Base-by-base conservation (phyloP, 1,140 invertebrate species). In the Drosophila carrolli region DNA sequence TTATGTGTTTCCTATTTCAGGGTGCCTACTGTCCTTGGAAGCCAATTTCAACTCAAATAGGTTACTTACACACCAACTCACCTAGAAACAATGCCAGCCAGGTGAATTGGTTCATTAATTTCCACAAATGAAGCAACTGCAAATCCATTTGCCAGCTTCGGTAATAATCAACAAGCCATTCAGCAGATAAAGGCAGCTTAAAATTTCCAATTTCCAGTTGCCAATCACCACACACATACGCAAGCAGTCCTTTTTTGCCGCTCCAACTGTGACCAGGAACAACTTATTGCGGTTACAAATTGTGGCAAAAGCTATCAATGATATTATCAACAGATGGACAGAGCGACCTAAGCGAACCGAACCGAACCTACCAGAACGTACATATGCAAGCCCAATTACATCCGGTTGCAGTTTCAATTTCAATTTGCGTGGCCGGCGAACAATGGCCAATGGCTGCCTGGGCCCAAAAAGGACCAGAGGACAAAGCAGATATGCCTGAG, bases 321-420 rank as follows among this genome's bases (percentile, higher is more conserved):
- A 90, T 88, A 88, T 88, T 84, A 88, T 88, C 84, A 76, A 43
- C 61, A 44, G 44, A 35, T 29, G 16, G 61, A 57, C 59, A 38
- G 57, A 29, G 41, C 10, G 56, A 44, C 32, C 53, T 43, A 59
- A 55, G 38, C 61, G 54, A 41, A 35, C 44, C 13, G 16, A 32
- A 41, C 9, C 53, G 44, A 50, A 73, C 9, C 53, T 41, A 50
- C 68, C 67, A 65, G 35, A 60, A 56, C 67, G 44, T 62, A 82
- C 79, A 89, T 77, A 84, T 79, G 83, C 84, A 89, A 74, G 84
- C 83, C 81, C 83, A 89, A 88, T 88, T 88, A 88, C 84, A 89
- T 88, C 83, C 83, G 83, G 83, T 89, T 88, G 83, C 81, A 88
- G 83, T 88, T 88, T 89, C 84, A 89, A 88, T 88, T 88, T 88